These are phyloP conservation scores for Dufourea novaeangliae DNA, from an alignment of 1,140 invertebrate genomes.

Conservation along the genomic window DNA sequence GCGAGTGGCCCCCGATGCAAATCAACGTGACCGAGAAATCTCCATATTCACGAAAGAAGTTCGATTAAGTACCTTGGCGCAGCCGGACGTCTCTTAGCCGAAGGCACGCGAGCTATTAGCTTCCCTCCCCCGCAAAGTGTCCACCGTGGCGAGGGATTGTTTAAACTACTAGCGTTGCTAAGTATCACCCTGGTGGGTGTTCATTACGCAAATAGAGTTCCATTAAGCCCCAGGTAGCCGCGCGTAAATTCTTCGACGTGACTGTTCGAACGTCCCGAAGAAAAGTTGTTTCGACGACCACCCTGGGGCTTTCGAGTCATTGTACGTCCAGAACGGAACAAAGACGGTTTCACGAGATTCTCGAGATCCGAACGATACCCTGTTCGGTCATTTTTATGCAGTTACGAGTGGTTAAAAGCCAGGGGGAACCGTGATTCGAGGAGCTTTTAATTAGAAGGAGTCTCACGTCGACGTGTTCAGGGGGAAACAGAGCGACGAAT, in stretches of 20 bases:
- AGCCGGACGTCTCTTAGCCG: neutral
- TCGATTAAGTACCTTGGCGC: conserved; percentile 10
- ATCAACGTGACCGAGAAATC: neutral
- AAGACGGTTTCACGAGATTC: neutral
- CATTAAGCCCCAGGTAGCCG: neutral
- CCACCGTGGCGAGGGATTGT: neutral
- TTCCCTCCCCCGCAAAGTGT: neutral
- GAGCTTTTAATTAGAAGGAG: conserved; percentile 35
- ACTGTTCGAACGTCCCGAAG: neutral
- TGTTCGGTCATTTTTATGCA: too few species aligned
- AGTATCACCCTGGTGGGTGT: neutral
- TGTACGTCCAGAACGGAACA: conserved; percentile 4
- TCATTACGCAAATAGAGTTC: neutral
- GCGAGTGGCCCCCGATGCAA: neutral
- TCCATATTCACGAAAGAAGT: neutral
- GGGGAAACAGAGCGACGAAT: neutral
- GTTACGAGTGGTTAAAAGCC: conserved; percentile 12
- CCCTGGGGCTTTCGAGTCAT: conserved; percentile 5
- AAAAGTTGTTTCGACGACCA: neutral
- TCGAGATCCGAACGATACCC: neutral
- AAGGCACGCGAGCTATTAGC: conserved; percentile 3
- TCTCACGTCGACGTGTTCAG: neutral
- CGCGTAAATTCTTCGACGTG: neutral
- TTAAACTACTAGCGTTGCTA: neutral
- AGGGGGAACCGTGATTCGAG: neutral